Evolutionary conservation across 2,113 vertebrate species (phyloP).

Genomic region (Lucifuga dentata): DNA sequence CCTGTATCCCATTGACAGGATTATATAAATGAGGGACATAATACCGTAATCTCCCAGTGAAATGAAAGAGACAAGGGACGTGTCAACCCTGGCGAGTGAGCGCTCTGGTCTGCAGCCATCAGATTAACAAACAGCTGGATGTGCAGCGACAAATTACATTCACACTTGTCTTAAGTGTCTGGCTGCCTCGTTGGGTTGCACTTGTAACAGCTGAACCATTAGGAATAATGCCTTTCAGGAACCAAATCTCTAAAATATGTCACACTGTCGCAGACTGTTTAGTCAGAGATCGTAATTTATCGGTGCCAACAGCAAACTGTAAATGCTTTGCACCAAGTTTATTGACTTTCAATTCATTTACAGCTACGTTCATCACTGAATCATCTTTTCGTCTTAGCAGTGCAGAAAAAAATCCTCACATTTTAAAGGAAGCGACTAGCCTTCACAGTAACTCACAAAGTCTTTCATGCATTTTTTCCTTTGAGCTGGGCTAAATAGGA

Average conservation of each 20-base stretch:
- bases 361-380: conserved; percentile 8
- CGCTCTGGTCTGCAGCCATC: conserved; percentile 43
- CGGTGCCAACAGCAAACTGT: conserved; percentile 2
- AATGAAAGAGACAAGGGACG: conserved; percentile 63
- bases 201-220: neutral
- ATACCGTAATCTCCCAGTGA: conserved; percentile 73
- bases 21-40: conserved; percentile 72
- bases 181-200: conserved; percentile 7
- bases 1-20: conserved; percentile 74
- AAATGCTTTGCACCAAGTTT: conserved; percentile 19
- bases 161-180: conserved; percentile 39
- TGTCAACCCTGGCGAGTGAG: conserved; percentile 35
- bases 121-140: conserved; percentile 62
- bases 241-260: conserved; percentile 5
- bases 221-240: neutral
- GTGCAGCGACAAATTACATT: conserved; percentile 56
- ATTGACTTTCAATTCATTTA: conserved; percentile 28
- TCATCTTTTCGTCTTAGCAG: conserved; percentile 11
- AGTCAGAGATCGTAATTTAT: conserved; percentile 15
- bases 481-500: neutral
- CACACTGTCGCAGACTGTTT: conserved; percentile 12
- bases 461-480: conserved; percentile 15
- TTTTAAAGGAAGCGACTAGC: conserved; percentile 21
- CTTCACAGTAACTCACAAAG: neutral
- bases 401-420: conserved; percentile 13